Conservation (phyloP, 2,113 vertebrate species). For the Lichenostomus cassidix region DNA sequence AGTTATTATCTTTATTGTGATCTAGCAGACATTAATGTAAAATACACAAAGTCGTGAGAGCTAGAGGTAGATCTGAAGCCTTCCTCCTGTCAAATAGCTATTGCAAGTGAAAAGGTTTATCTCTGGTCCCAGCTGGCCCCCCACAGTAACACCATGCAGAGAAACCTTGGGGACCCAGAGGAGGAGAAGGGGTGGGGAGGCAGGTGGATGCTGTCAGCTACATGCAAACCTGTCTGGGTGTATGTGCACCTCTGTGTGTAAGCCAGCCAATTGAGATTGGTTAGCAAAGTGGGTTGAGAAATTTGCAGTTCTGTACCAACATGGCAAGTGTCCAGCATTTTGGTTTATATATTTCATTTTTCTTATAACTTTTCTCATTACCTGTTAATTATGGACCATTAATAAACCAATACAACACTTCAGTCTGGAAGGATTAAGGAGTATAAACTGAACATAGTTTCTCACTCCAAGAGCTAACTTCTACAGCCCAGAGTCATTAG, state of each 20-base stretch:
- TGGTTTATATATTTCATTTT: neutral
- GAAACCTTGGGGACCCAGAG: neutral
- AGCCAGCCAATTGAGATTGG: neutral
- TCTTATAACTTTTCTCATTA: neutral
- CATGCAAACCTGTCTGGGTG: neutral
- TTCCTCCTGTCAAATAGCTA: neutral
- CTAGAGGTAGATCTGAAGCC: neutral
- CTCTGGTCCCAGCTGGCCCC: neutral
- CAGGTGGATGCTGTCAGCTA: rapidly evolving
- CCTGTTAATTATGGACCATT: neutral
- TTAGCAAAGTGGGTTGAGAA: neutral
- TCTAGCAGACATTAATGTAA: neutral
- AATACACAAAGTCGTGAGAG: neutral
- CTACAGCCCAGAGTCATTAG: neutral
- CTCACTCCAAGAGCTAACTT: neutral
- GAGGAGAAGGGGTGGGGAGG: neutral
- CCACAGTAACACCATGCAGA: neutral
- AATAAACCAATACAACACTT: neutral
- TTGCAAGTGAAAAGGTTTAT: neutral
- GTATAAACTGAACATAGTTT: neutral
- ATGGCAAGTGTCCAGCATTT: neutral
- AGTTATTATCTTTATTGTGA: neutral
- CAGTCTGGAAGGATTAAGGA: neutral
- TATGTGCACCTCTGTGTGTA: rapidly evolving
- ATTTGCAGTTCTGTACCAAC: neutral